A percentile compares a stretch with the other conserved stretches of the same genome.
Evolutionary conservation across 1,140 invertebrate species (phyloP).

Genomic region (Drosophila funebris): DNA sequence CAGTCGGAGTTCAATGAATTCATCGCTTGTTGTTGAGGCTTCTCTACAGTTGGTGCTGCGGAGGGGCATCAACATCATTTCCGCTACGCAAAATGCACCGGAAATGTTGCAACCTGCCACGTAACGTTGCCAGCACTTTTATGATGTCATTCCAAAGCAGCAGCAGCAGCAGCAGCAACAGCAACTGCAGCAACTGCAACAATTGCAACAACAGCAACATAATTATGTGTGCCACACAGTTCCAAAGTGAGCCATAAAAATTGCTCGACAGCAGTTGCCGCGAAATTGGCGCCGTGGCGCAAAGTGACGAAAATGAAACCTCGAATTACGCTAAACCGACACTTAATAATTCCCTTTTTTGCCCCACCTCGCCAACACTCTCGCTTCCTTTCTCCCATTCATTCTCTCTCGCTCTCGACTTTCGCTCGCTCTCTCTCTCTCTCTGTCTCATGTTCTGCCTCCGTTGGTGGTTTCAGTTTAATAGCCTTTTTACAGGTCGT

Average conservation of each 20-base stretch:
- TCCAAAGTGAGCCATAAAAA: constrained; percentile 59
- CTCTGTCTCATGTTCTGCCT: too few relatives aligned
- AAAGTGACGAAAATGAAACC: constrained; percentile 82
- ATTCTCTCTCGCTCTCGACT: background rate
- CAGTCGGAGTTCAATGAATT: constrained; percentile 1
- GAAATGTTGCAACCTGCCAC: constrained; percentile 61
- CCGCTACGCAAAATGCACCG: constrained; percentile 73
- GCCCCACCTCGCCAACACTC: background rate
- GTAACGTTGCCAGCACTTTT: constrained; percentile 52
- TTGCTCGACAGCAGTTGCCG: constrained; percentile 33
- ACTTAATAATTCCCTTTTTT: constrained; percentile 71
- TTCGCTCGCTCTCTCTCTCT: background rate
- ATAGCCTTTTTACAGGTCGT: constrained; percentile 82
- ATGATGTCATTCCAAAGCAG: constrained; percentile 66
- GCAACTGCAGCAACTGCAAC: constrained; percentile 32
- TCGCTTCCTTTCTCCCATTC: background rate
- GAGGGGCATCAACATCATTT: constrained; percentile 69
- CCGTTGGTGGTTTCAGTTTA: constrained; percentile 65
- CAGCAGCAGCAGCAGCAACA: constrained; percentile 13
- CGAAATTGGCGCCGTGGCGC: constrained; percentile 60
- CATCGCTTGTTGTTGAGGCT: background rate
- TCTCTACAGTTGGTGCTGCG: background rate
- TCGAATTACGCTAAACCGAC: constrained; percentile 81
- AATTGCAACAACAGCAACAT: constrained; percentile 48
- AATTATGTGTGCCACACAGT: constrained; percentile 61